These are phyloP conservation scores for Philopedon plagiatum DNA, from an alignment of 2,888 invertebrate species.

Conservation along the genomic window DNA sequence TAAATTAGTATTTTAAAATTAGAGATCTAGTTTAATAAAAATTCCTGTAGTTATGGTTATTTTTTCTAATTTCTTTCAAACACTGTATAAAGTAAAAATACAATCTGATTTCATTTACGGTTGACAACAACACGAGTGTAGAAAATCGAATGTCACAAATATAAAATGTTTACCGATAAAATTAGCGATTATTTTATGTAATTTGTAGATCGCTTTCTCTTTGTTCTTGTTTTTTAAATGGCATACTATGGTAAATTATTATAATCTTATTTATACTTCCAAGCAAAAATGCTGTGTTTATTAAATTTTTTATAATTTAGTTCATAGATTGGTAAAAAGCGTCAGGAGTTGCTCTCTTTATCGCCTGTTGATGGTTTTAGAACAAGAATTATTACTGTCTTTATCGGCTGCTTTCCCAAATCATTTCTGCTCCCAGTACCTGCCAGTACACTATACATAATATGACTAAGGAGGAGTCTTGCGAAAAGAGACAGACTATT, in stretches of 20 bases:
- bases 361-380: neutral
- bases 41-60: no score
- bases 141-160: neutral
- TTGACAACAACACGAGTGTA: neutral
- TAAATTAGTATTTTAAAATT: no score
- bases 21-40: no score
- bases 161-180: neutral
- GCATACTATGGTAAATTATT: neutral
- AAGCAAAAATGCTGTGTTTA: neutral
- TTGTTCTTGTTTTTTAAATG: constrained; percentile 5
- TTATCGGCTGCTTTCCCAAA: no score
- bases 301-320: neutral
- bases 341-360: neutral
- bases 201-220: constrained; percentile 11
- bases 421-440: no score
- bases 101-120: neutral
- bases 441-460: no score
- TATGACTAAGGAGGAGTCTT: no score
- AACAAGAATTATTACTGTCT: no score
- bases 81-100: no score
- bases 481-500: no score
- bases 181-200: constrained; percentile 16
- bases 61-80: no score
- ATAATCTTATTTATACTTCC: neutral
- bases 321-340: neutral